phyloP scores from a whole-genome alignment of 2,888 invertebrate genomes.

The Calephelis perditalis region DNA sequence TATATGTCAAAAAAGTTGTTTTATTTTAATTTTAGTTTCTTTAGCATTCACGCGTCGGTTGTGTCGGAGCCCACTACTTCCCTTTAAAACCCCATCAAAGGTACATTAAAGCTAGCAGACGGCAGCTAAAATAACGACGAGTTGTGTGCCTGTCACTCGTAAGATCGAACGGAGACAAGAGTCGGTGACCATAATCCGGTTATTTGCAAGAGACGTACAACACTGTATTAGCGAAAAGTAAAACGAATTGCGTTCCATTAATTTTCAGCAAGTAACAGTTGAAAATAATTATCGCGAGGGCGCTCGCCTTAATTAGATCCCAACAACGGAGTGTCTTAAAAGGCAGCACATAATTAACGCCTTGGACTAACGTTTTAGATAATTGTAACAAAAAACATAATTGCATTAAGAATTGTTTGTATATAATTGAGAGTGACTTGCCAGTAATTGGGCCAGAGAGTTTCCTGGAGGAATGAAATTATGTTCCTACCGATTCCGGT shows the following conservation, averaged over 20 bases:
- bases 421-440: slow-evolving; percentile 6
- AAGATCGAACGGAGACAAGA: too few relatives aligned
- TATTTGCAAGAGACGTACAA: slow-evolving; percentile 3
- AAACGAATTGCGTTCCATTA: slow-evolving; percentile 7
- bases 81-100: too few relatives aligned
- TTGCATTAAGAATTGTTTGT: slow-evolving; percentile 5
- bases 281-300: slow-evolving; percentile 8
- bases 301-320: slow-evolving; percentile 7
- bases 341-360: slow-evolving; percentile 11
- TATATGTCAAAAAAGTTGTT: too few relatives aligned
- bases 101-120: too few relatives aligned
- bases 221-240: slow-evolving; percentile 2
- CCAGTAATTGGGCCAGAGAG: slow-evolving; percentile 2
- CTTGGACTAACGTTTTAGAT: slow-evolving; percentile 12
- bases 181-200: background rate
- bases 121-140: too few relatives aligned
- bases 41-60: too few relatives aligned
- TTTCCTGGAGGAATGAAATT: slow-evolving; percentile 2
- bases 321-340: slow-evolving; percentile 12
- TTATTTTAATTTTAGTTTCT: too few relatives aligned
- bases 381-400: slow-evolving; percentile 11
- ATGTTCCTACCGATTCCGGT: background rate
- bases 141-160: too few relatives aligned
- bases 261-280: slow-evolving; percentile 9
- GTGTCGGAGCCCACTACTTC: too few relatives aligned